Percentiles rank a stretch among this genome's conserved stretches.
Evolutionary conservation across 2,888 invertebrate species (phyloP).

Genomic region (Lathronympha strigana): DNA sequence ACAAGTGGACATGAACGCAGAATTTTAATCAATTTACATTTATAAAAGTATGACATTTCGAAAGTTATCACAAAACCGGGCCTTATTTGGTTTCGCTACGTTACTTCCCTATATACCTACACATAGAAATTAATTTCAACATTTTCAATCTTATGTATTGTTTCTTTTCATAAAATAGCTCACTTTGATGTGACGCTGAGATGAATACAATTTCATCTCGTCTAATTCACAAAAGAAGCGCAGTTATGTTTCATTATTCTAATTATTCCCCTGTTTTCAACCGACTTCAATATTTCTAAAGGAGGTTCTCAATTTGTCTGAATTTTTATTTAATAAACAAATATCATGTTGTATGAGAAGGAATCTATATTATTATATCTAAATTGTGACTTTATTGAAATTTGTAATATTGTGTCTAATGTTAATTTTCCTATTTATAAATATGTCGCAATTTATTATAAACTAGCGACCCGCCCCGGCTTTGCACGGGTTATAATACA

Average conservation of each 20-base stretch:
- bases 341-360: background rate
- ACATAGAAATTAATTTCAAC: background rate
- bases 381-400: background rate
- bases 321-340: slow-evolving; percentile 20
- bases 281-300: too few species aligned
- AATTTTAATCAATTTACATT: too few species aligned
- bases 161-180: background rate
- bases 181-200: slow-evolving; percentile 9
- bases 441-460: too few species aligned
- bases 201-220: slow-evolving; percentile 16
- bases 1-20: too few species aligned
- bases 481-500: too few species aligned
- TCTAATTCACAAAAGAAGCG: slow-evolving; percentile 7
- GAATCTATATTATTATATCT: background rate
- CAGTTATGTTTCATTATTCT: background rate
- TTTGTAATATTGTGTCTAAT: background rate
- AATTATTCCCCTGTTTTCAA: background rate
- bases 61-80: too few species aligned
- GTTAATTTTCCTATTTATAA: background rate
- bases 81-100: too few species aligned
- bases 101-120: background rate
- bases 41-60: too few species aligned
- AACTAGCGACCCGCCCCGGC: too few species aligned
- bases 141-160: background rate
- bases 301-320: too few species aligned